These are phyloP conservation scores for Hydrolagus affinis DNA, from an alignment of 2,113 vertebrate species.

Conservation along the genomic window DNA sequence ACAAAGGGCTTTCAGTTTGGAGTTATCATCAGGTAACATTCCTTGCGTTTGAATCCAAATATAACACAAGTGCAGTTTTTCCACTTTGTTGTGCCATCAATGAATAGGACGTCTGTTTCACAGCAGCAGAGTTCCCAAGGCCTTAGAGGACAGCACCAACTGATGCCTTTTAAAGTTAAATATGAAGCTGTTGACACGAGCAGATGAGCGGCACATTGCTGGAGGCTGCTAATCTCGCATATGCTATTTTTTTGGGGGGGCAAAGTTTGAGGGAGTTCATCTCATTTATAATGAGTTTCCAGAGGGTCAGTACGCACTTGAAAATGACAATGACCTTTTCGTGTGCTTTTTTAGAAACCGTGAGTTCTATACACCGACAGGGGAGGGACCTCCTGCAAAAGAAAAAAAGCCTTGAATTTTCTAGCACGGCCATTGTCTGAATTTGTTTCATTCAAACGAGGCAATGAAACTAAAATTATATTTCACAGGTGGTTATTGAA, in stretches of 20 bases:
- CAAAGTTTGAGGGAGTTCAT: constrained; percentile 49
- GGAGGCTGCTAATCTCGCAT: constrained; percentile 37
- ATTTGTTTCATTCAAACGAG: constrained; percentile 6
- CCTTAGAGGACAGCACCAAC: constrained; percentile 47
- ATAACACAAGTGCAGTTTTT: constrained; percentile 51
- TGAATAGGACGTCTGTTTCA: constrained; percentile 54
- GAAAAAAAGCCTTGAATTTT: constrained; percentile 2
- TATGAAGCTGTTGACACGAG: constrained; percentile 42
- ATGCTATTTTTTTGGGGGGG: constrained; percentile 36
- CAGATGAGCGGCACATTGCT: constrained; percentile 39
- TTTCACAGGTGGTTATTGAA: constrained; percentile 16
- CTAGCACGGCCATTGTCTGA: no score
- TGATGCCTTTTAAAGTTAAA: constrained; percentile 51
- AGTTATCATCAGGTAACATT: constrained; percentile 49
- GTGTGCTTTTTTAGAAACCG: background rate
- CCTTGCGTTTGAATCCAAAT: constrained; percentile 48
- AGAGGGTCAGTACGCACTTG: constrained; percentile 39
- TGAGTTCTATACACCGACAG: background rate
- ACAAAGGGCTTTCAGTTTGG: constrained; percentile 58
- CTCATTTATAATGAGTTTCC: constrained; percentile 64
- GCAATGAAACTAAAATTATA: constrained; percentile 21
- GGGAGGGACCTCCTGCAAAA: background rate
- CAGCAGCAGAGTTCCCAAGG: constrained; percentile 48
- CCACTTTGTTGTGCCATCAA: constrained; percentile 48
- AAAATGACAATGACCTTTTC: constrained; percentile 39